These are phyloP conservation scores for Leptinotarsa peninsularis DNA, from an alignment of 2,888 invertebrate species.

Conservation along the genomic window DNA sequence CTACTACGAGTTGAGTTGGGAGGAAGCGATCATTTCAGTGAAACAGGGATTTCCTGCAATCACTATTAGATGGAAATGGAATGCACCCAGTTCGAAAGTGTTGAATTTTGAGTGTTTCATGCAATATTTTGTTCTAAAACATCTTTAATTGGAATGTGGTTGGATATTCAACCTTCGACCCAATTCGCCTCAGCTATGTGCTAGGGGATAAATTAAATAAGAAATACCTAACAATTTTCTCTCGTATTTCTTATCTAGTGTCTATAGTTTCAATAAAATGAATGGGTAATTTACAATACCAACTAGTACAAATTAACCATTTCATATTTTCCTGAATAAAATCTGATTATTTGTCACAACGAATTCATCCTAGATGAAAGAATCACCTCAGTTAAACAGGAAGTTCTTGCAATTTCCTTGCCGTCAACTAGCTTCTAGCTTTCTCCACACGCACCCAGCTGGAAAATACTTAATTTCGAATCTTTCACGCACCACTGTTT, in stretches of 20 bases:
- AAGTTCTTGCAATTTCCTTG: neutral
- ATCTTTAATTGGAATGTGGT: slow-evolving; percentile 29
- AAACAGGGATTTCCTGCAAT: neutral
- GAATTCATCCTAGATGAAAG: neutral
- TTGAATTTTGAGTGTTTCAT: neutral
- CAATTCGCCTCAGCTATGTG: no score
- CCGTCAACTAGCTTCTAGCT: neutral
- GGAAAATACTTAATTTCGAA: neutral
- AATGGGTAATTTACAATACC: no score
- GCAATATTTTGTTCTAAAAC: slow-evolving; percentile 29
- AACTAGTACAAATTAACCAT: no score
- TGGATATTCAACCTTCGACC: no score
- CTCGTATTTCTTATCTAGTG: no score
- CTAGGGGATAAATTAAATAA: no score
- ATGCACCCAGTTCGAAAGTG: neutral
- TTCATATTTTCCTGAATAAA: neutral
- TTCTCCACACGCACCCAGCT: neutral
- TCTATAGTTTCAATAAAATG: no score
- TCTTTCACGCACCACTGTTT: slow-evolving; percentile 25
- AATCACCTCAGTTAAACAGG: neutral
- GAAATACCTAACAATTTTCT: no score
- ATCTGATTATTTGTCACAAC: neutral
- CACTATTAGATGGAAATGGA: neutral
- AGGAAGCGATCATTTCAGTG: neutral
- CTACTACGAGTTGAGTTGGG: neutral